These are phyloP conservation scores for Orchestes rusci DNA, from an alignment of 2,888 invertebrate species.

Conservation along the genomic window DNA sequence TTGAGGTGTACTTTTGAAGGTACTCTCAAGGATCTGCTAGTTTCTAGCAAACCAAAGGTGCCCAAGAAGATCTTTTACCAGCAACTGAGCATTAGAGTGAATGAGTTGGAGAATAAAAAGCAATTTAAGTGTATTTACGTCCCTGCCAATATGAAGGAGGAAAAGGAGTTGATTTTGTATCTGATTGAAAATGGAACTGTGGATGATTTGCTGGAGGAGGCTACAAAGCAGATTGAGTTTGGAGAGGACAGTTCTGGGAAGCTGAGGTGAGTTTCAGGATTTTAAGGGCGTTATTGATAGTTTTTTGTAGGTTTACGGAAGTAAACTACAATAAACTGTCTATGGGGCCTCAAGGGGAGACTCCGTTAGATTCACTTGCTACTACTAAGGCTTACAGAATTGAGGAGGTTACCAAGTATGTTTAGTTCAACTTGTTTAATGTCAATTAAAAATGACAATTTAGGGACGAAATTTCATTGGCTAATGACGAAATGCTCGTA, in stretches of 20 bases:
- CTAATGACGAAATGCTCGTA: slow-evolving; percentile 81
- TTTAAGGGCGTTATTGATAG: no score
- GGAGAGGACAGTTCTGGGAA: slow-evolving; percentile 81
- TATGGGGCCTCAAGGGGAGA: slow-evolving; percentile 63
- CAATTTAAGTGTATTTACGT: slow-evolving; percentile 88
- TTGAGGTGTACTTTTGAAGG: slow-evolving; percentile 84
- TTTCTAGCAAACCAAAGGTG: slow-evolving; percentile 82
- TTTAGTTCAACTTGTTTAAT: slow-evolving; percentile 1
- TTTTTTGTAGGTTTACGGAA: slow-evolving; percentile 45
- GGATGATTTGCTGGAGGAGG: slow-evolving; percentile 85
- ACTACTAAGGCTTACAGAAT: slow-evolving; percentile 57
- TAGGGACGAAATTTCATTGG: slow-evolving; percentile 71
- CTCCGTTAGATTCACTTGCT: slow-evolving; percentile 54
- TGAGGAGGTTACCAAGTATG: slow-evolving; percentile 78
- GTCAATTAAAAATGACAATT: slow-evolving; percentile 1
- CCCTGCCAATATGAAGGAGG: slow-evolving; percentile 85
- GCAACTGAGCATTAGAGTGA: slow-evolving; percentile 91
- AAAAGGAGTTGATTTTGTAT: slow-evolving; percentile 92
- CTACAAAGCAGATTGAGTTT: slow-evolving; percentile 84
- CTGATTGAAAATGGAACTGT: slow-evolving; percentile 93
- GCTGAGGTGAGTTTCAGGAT: slow-evolving; percentile 60
- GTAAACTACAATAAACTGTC: slow-evolving; percentile 67
- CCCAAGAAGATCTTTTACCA: slow-evolving; percentile 95
- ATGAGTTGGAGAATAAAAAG: slow-evolving; percentile 95
- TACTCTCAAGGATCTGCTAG: slow-evolving; percentile 80